Evolutionary conservation across 2,888 invertebrate species (phyloP).

Genomic region (Troides aeacus): DNA sequence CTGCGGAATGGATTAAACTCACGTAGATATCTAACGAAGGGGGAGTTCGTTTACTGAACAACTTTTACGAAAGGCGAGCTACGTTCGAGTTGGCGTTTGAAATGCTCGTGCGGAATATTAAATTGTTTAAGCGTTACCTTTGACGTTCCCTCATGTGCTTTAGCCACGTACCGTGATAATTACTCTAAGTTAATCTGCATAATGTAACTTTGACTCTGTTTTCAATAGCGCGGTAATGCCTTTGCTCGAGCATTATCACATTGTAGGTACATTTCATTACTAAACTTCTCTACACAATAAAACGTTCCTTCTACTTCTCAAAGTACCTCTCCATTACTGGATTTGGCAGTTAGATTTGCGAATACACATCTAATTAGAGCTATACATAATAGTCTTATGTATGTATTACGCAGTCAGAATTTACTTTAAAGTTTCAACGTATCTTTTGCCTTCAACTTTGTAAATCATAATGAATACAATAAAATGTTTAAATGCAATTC

Average conservation of each 20-base stretch:
- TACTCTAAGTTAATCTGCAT: conserved; percentile 66
- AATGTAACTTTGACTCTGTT: conserved; percentile 55
- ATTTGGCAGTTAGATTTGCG: no score
- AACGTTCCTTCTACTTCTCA: conserved; percentile 16
- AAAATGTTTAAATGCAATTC: conserved; percentile 46
- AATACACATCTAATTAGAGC: no score
- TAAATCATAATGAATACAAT: conserved; percentile 33
- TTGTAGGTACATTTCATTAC: conserved; percentile 42
- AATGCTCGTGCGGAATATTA: conserved; percentile 78
- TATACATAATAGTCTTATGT: no score
- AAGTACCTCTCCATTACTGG: no score
- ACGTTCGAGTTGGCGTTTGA: conserved; percentile 75
- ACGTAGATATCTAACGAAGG: conserved; percentile 80
- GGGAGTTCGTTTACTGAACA: conserved; percentile 72
- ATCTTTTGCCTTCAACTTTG: no score
- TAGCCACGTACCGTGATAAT: conserved; percentile 67
- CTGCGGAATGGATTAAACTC: conserved; percentile 73
- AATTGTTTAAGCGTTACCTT: conserved; percentile 78
- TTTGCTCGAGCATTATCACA: conserved; percentile 41
- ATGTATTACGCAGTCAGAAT: no score
- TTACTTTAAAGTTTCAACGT: no score
- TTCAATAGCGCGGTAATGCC: conserved; percentile 39
- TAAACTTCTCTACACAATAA: conserved; percentile 40
- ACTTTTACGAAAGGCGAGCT: conserved; percentile 74
- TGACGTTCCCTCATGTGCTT: conserved; percentile 59